These are phyloP conservation scores for Ptiloglossa arizonensis DNA, from an alignment of 1,140 invertebrate genomes.

Conservation along the genomic window DNA sequence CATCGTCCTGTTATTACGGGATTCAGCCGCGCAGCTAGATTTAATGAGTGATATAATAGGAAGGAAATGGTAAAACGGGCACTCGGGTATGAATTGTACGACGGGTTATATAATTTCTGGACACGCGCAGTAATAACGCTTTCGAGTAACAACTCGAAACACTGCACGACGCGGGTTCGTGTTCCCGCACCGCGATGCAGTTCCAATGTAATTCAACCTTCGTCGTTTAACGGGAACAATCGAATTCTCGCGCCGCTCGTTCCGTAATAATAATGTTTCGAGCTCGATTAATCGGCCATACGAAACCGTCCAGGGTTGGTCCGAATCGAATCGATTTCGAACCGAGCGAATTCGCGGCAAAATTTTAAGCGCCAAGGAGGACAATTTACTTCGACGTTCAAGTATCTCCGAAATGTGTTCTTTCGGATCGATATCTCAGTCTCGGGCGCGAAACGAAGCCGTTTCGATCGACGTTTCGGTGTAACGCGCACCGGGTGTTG, in stretches of 20 bases:
- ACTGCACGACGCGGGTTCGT: too few relatives aligned
- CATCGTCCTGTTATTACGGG: slow-evolving; percentile 18
- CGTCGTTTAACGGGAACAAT: slow-evolving; percentile 5
- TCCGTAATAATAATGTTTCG: slow-evolving; percentile 28
- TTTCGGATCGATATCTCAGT: background rate
- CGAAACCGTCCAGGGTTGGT: too few relatives aligned
- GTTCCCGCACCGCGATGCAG: background rate
- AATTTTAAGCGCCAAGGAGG: too few relatives aligned
- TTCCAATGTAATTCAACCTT: background rate
- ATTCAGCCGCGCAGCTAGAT: slow-evolving; percentile 33
- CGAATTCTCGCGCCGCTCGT: background rate
- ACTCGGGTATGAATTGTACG: slow-evolving; percentile 38
- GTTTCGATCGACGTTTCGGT: background rate
- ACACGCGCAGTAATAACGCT: background rate
- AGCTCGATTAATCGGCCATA: slow-evolving; percentile 24
- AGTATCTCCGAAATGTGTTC: background rate
- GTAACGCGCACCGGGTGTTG: background rate
- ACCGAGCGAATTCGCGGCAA: background rate
- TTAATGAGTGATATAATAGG: slow-evolving; percentile 49
- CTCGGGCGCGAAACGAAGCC: background rate
- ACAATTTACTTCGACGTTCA: background rate
- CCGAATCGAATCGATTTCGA: slow-evolving; percentile 29
- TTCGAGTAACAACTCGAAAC: background rate
- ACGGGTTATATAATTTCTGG: slow-evolving; percentile 52
- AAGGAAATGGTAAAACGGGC: slow-evolving; percentile 41